phyloP scores from a whole-genome alignment of 2,797 vertebrate genomes.

The Schizopygopsis malacanthus region DNA sequence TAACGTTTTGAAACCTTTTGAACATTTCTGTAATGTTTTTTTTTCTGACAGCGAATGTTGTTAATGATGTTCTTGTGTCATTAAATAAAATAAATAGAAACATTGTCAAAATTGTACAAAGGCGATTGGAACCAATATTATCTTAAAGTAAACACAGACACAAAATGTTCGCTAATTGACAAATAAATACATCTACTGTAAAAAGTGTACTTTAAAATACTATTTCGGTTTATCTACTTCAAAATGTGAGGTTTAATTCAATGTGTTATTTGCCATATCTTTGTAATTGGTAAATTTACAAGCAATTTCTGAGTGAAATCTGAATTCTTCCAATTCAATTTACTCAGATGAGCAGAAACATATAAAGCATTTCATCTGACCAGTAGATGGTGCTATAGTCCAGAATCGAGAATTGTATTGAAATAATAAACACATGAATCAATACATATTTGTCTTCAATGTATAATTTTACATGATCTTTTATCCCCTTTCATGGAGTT shows the following conservation, averaged over 20 bases:
- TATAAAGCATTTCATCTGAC: background rate
- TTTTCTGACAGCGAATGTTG: background rate
- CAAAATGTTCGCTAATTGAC: background rate
- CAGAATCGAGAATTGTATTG: background rate
- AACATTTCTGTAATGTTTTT: background rate
- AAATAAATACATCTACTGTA: background rate
- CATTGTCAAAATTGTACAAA: background rate
- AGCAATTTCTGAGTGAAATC: background rate
- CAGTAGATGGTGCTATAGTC: background rate
- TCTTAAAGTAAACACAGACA: background rate
- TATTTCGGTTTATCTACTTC: background rate
- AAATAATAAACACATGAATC: background rate
- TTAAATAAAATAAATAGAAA: background rate
- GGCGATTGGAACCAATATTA: background rate
- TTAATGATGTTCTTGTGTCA: background rate
- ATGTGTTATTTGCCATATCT: background rate
- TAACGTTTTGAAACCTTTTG: background rate
- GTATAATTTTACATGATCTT: background rate
- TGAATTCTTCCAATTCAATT: background rate
- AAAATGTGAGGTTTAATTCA: background rate
- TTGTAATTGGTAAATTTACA: background rate
- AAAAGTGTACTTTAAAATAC: background rate
- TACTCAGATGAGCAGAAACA: background rate
- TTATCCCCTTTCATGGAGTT: background rate
- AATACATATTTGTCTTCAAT: background rate